Evolutionary conservation across 1,140 invertebrate genomes (phyloP).

Genomic region (Hylaeus anthracinus): DNA sequence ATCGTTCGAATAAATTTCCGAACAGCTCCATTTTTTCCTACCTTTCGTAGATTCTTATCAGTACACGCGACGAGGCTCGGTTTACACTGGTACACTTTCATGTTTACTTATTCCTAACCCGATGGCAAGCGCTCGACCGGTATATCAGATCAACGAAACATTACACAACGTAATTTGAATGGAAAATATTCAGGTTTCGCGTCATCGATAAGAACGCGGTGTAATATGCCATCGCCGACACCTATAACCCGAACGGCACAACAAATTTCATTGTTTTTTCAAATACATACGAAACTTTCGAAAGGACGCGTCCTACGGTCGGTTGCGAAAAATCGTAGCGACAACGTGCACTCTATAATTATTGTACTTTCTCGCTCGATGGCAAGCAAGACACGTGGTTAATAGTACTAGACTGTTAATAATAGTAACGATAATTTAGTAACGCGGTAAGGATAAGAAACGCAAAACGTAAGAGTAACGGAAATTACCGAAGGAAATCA

Average conservation of each 20-base stretch:
- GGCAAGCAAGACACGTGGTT: no score
- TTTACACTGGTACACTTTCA: no score
- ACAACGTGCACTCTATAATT: neutral
- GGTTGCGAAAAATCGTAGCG: neutral
- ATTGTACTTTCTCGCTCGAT: neutral
- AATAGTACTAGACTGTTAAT: no score
- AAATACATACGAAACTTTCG: neutral
- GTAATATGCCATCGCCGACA: neutral
- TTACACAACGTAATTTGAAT: neutral
- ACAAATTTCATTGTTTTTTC: neutral
- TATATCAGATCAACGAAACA: neutral
- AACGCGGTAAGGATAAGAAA: no score
- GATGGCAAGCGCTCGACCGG: neutral
- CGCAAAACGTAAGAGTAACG: no score
- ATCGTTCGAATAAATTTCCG: no score
- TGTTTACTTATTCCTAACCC: no score
- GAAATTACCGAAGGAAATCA: no score
- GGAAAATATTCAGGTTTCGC: neutral
- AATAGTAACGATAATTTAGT: no score
- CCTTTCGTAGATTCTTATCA: no score
- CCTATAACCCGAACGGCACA: neutral
- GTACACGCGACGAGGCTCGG: no score
- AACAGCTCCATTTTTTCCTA: no score
- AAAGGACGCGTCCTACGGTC: neutral
- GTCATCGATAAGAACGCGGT: neutral